These are phyloP conservation scores for Cherax destructor DNA, from an alignment of 1,140 invertebrate genomes.

Conservation along the genomic window DNA sequence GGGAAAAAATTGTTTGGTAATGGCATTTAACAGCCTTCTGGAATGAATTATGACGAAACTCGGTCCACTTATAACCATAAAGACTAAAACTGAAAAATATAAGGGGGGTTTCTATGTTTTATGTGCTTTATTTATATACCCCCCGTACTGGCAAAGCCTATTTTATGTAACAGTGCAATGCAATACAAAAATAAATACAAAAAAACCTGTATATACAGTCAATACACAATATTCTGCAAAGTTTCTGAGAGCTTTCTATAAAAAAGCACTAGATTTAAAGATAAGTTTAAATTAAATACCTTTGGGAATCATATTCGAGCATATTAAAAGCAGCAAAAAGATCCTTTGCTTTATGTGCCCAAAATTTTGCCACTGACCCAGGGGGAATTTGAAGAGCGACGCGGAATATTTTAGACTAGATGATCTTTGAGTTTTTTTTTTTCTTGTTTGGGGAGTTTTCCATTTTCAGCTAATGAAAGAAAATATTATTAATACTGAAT, in stretches of 20 bases:
- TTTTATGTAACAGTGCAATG: background rate
- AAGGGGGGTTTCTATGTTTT: too few species aligned
- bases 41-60: too few species aligned
- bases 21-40: too few species aligned
- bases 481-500: background rate
- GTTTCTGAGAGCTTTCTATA: background rate
- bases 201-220: background rate
- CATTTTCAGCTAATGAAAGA: background rate
- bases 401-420: constrained; percentile 13
- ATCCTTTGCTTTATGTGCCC: constrained; percentile 10
- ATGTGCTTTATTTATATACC: too few species aligned
- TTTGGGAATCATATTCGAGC: constrained; percentile 30
- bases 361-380: constrained; percentile 20
- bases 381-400: constrained; percentile 12
- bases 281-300: background rate
- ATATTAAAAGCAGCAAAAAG: constrained; percentile 27
- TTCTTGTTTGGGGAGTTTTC: background rate
- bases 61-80: too few species aligned
- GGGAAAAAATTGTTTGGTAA: too few species aligned
- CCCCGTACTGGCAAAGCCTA: too few species aligned
- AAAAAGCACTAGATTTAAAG: background rate
- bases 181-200: background rate
- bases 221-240: background rate
- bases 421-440: background rate
- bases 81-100: too few species aligned